These are phyloP conservation scores for Mustela nigripes DNA, from an alignment of 2,113 vertebrate genomes.

Conservation along the genomic window DNA sequence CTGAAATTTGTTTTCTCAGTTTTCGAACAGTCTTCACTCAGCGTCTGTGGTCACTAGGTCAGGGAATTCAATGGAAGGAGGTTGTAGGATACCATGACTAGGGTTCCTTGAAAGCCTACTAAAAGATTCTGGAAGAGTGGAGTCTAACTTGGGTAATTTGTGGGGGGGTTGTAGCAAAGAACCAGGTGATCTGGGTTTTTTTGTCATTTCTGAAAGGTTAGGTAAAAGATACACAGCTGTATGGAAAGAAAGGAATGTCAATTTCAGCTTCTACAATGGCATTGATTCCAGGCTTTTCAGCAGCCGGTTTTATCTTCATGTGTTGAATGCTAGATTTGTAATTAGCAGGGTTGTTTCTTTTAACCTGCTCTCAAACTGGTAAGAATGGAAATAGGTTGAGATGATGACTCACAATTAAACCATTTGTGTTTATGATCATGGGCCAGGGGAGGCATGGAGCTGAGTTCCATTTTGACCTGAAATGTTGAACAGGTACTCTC, in stretches of 20 bases:
- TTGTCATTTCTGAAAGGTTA: not conserved
- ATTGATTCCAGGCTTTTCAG: conserved; percentile 19
- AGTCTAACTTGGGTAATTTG: not conserved
- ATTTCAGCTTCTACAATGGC: not conserved
- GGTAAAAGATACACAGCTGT: not conserved
- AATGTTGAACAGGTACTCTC: not conserved
- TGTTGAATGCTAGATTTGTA: conserved; percentile 37
- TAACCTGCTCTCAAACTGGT: conserved; percentile 26
- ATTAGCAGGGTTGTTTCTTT: conserved; percentile 52
- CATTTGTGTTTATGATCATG: not conserved
- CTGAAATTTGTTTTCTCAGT: not conserved
- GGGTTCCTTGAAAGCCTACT: not conserved
- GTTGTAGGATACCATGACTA: not conserved
- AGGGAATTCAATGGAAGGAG: not conserved
- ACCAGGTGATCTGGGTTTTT: no score
- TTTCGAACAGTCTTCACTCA: conserved; percentile 22
- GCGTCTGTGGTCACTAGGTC: not conserved
- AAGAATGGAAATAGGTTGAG: conserved; percentile 43
- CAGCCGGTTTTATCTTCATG: not conserved
- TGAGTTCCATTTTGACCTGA: conserved; percentile 2
- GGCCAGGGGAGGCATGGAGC: not conserved
- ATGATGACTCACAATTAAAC: conserved; percentile 20
- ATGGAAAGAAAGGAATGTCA: not conserved
- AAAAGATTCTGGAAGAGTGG: not conserved
- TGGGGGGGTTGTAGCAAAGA: not conserved